Conservation (phyloP, 2,797 vertebrate species). For the Steatocranus sp. region DNA sequence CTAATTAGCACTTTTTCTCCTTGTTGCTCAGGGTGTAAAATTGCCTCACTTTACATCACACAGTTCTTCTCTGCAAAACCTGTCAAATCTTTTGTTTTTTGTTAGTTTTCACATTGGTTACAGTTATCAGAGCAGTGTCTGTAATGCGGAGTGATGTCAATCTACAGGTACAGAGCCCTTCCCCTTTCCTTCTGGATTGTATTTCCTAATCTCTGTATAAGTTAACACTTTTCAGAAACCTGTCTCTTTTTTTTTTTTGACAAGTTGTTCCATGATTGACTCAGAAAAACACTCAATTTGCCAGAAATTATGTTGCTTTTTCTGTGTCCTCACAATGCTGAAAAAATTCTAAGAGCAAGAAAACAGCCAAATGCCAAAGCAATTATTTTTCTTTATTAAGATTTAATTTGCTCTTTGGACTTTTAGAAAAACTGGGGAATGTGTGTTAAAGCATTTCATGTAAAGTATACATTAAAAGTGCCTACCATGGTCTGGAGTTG, state of each 20-base stretch:
- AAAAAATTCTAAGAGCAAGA: background rate
- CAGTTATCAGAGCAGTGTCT: background rate
- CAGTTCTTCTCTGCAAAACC: background rate
- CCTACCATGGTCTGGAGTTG: constrained; percentile 32
- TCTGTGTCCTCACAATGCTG: background rate
- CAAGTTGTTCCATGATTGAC: background rate
- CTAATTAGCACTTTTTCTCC: background rate
- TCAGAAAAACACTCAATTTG: background rate
- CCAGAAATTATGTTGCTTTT: background rate
- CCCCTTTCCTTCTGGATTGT: background rate
- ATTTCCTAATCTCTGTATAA: background rate
- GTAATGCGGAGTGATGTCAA: background rate
- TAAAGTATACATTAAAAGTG: constrained; percentile 25
- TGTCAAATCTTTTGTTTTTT: background rate
- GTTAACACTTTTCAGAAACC: background rate
- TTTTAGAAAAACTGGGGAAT: background rate
- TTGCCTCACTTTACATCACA: background rate
- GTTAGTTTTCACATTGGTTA: background rate
- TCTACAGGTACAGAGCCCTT: background rate
- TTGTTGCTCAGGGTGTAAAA: background rate
- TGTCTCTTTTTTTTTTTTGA: background rate
- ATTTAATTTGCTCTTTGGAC: background rate
- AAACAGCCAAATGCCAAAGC: background rate
- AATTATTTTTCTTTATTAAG: background rate
- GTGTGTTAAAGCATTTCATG: background rate